These are phyloP conservation scores for Vanacampus margaritifer DNA, from an alignment of 2,113 vertebrate species.

Conservation along the genomic window DNA sequence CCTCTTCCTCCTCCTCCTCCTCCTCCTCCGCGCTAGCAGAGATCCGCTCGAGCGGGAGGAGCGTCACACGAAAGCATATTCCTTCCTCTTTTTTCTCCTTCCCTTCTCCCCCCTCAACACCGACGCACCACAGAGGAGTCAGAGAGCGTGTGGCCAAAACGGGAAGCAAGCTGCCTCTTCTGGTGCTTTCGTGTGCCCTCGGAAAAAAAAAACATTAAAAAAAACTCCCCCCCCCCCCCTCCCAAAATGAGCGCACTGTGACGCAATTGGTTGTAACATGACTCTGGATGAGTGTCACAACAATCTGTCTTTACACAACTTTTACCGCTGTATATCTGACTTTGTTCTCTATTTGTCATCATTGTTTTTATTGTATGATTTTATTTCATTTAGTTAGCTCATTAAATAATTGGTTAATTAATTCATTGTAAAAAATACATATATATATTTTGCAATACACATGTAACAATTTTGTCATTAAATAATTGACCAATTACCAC, in stretches of 20 bases:
- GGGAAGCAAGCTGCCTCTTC: constrained; percentile 30
- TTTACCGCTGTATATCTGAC: too few species aligned
- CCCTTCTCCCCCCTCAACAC: not conserved
- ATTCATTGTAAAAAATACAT: too few species aligned
- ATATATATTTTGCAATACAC: too few species aligned
- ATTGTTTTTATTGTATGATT: not conserved
- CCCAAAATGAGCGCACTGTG: not conserved
- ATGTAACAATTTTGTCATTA: too few species aligned
- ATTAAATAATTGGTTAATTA: too few species aligned
- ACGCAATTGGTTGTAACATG: not conserved
- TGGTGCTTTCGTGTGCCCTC: constrained; percentile 46
- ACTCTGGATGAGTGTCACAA: too few species aligned
- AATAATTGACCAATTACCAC: too few species aligned
- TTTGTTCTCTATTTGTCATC: not conserved
- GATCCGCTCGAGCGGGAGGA: constrained; percentile 57
- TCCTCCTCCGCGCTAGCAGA: constrained; percentile 43
- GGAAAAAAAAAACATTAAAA: constrained; percentile 25
- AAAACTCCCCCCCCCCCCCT: not conserved
- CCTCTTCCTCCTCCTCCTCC: constrained; percentile 34
- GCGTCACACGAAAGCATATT: constrained; percentile 65
- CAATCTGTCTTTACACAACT: too few species aligned
- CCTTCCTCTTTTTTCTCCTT: constrained; percentile 55
- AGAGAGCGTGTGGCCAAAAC: constrained; percentile 36
- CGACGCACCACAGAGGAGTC: constrained; percentile 57
- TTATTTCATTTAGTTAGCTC: not conserved